Conservation (phyloP, 2,888 invertebrate species). For the Harpalus rubripes region DNA sequence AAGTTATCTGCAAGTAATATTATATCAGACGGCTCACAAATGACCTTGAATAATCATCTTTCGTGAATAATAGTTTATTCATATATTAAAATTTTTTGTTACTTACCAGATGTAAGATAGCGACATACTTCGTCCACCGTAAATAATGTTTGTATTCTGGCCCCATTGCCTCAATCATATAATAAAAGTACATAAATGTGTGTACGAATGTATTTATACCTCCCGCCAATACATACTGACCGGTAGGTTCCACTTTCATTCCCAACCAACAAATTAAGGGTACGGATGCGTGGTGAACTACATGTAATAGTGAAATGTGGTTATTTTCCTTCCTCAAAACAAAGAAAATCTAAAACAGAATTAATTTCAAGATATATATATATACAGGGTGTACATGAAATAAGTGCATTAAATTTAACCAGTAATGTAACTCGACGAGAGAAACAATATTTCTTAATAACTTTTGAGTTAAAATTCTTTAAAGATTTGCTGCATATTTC, state of each 20-base stretch:
- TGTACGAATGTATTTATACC: slow-evolving; percentile 88
- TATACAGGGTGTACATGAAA: too few species aligned
- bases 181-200: slow-evolving; percentile 90
- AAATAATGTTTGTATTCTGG: slow-evolving; percentile 86
- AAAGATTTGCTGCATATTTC: too few species aligned
- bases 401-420: too few species aligned
- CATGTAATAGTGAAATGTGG: slow-evolving; percentile 80
- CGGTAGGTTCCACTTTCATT: slow-evolving; percentile 90
- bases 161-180: slow-evolving; percentile 87
- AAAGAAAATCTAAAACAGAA: slow-evolving; percentile 21
- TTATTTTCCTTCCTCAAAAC: slow-evolving; percentile 10
- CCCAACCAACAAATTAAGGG: slow-evolving; percentile 96
- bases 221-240: slow-evolving; percentile 85
- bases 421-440: too few species aligned
- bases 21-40: too few species aligned
- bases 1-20: too few species aligned
- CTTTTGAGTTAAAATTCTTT: too few species aligned
- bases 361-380: neutral
- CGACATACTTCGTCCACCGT: slow-evolving; percentile 93
- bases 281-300: slow-evolving; percentile 97
- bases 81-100: too few species aligned
- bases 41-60: too few species aligned
- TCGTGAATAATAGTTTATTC: too few species aligned
- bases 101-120: slow-evolving; percentile 87
- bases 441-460: too few species aligned